Percentiles rank a stretch among this genome's conserved stretches.
phyloP scores from a whole-genome alignment of 1,140 invertebrate species.

The Tyrophagus putrescentiae region DNA sequence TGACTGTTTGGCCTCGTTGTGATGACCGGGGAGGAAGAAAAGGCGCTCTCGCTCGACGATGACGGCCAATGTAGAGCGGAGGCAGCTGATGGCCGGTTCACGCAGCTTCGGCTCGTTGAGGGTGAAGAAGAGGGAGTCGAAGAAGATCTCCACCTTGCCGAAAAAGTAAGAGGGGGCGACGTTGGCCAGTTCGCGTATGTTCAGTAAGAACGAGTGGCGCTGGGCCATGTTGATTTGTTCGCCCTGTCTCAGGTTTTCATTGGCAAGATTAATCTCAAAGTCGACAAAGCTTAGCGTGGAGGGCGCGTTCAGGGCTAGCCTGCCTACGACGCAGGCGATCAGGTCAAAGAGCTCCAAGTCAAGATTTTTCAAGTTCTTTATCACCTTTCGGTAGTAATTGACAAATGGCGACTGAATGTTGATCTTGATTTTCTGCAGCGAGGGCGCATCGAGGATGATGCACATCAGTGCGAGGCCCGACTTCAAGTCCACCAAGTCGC shows the following conservation, averaged over 20 bases:
- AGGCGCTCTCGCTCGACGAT: constrained; percentile 87
- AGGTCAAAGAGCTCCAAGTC: constrained; percentile 87
- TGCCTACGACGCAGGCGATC: constrained; percentile 83
- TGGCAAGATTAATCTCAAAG: constrained; percentile 83
- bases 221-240: constrained; percentile 68
- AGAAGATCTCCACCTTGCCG: constrained; percentile 89
- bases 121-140: constrained; percentile 79
- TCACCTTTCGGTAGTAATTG: constrained; percentile 72
- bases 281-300: constrained; percentile 89
- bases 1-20: neutral
- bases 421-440: neutral
- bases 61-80: constrained; percentile 79
- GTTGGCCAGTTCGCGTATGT: constrained; percentile 80
- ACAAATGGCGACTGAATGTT: constrained; percentile 44
- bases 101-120: constrained; percentile 83
- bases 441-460: constrained; percentile 10
- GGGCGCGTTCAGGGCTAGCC: constrained; percentile 71
- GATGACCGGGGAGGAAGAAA: neutral
- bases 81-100: constrained; percentile 76
- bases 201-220: constrained; percentile 71
- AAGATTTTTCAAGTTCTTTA: constrained; percentile 49
- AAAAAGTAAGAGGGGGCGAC: constrained; percentile 96
- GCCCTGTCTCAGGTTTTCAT: constrained; percentile 77
- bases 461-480: constrained; percentile 18
- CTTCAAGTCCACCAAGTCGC: constrained; percentile 7